These are phyloP conservation scores for Rhyacophila brunnea DNA, from an alignment of 1,140 invertebrate genomes.

Conservation along the genomic window DNA sequence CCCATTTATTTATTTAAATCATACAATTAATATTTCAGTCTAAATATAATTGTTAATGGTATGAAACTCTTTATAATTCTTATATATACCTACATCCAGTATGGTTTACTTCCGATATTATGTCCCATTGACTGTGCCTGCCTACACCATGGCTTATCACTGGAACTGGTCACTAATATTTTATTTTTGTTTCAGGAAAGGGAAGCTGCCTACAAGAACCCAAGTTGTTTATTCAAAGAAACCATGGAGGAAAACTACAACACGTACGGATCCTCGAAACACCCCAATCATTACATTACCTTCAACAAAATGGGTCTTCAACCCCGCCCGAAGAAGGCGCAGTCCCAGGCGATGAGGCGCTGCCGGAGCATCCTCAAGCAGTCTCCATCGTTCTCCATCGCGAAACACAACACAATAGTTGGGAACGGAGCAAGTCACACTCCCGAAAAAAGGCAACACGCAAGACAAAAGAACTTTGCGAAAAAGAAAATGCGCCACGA, in stretches of 20 bases:
- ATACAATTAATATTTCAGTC: no score
- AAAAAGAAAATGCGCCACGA: not conserved
- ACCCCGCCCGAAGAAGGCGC: slow-evolving; percentile 40
- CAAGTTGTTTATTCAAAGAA: slow-evolving; percentile 57
- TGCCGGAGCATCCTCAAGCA: slow-evolving; percentile 57
- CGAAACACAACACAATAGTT: slow-evolving; percentile 52
- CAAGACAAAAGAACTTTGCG: no score
- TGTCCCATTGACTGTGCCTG: no score
- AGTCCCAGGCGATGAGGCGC: slow-evolving; percentile 43
- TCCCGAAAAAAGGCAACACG: not conserved
- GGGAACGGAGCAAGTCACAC: slow-evolving; percentile 25
- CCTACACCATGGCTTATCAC: no score
- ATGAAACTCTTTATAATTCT: no score
- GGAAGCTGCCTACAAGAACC: slow-evolving; percentile 42
- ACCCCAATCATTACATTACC: slow-evolving; percentile 47
- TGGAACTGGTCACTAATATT: no score
- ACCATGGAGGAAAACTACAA: slow-evolving; percentile 52
- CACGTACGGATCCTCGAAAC: slow-evolving; percentile 51
- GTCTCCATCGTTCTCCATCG: slow-evolving; percentile 52
- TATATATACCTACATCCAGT: no score
- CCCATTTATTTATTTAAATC: no score
- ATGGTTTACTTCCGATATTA: no score
- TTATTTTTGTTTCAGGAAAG: slow-evolving; percentile 43
- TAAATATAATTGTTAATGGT: no score
- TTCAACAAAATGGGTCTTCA: slow-evolving; percentile 54